Evolutionary conservation across 2,888 invertebrate genomes (phyloP).

Genomic region (Liopterus haemorrhoidalis): DNA sequence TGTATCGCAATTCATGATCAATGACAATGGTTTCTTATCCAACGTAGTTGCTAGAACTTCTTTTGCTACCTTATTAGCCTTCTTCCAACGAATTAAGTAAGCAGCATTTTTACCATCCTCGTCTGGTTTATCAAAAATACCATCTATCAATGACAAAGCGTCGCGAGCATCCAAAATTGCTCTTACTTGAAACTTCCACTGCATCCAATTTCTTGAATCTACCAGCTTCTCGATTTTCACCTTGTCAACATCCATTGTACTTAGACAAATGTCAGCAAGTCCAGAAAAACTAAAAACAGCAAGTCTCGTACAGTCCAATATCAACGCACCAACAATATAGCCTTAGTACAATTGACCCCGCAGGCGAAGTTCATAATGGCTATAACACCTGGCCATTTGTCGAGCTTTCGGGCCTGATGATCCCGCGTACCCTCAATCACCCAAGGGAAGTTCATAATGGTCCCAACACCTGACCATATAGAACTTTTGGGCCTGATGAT

Average conservation of each 20-base stretch:
- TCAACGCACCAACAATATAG: too few relatives aligned
- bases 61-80: too few relatives aligned
- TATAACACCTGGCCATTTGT: too few relatives aligned
- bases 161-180: conserved; percentile 17
- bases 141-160: conserved; percentile 17
- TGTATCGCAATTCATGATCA: conserved; percentile 21
- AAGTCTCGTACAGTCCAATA: neutral
- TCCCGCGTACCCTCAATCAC: too few relatives aligned
- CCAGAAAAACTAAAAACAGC: conserved; percentile 19
- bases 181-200: conserved; percentile 17
- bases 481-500: too few relatives aligned
- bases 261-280: conserved; percentile 10
- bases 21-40: conserved; percentile 16
- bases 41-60: conserved; percentile 14
- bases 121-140: conserved; percentile 5
- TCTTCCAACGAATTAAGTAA: conserved; percentile 4
- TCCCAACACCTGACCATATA: too few relatives aligned
- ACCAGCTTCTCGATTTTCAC: conserved; percentile 20
- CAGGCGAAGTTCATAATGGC: too few relatives aligned
- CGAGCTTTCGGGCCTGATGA: too few relatives aligned
- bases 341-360: too few relatives aligned
- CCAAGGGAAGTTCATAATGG: too few relatives aligned
- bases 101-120: conserved; percentile 1
- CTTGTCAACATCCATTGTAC: conserved; percentile 18
- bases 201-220: conserved; percentile 15